Percentiles rank a stretch among this genome's conserved stretches.
Evolutionary conservation across 1,140 invertebrate genomes (phyloP).

Genomic region (Metopolophium dirhodum): DNA sequence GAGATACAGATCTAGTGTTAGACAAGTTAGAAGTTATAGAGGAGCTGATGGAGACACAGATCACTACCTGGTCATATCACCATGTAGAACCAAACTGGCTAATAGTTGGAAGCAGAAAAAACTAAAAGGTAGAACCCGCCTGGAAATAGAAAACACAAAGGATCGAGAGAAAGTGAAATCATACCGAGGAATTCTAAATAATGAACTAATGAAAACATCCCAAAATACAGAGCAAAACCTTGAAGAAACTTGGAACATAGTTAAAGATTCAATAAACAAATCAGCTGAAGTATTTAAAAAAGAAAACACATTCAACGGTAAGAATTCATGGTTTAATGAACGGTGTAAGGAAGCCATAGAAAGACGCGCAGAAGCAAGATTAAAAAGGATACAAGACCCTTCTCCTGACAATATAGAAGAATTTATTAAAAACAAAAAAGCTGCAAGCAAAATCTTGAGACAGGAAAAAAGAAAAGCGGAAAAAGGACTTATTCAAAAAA

Average conservation of each 20-base stretch:
- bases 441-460: too few species aligned
- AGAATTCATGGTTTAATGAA: slow-evolving; percentile 57
- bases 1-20: slow-evolving; percentile 52
- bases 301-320: slow-evolving; percentile 33
- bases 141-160: slow-evolving; percentile 39
- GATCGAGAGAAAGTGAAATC: slow-evolving; percentile 4
- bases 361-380: too few species aligned
- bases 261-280: slow-evolving; percentile 38
- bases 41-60: slow-evolving; percentile 58
- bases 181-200: slow-evolving; percentile 32
- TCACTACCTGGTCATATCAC: slow-evolving; percentile 57
- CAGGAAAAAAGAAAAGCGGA: too few species aligned
- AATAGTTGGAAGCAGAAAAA: slow-evolving; percentile 36
- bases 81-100: slow-evolving; percentile 46
- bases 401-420: too few species aligned
- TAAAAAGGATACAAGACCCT: too few species aligned
- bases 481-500: too few species aligned
- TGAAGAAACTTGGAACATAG: slow-evolving; percentile 34
- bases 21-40: slow-evolving; percentile 57
- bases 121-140: slow-evolving; percentile 11
- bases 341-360: slow-evolving; percentile 55
- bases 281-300: slow-evolving; percentile 44
- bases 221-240: slow-evolving; percentile 23
- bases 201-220: slow-evolving; percentile 14
- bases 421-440: too few species aligned